Conservation (phyloP, 2,113 vertebrate genomes). For the Emydocephalus ijimae region DNA sequence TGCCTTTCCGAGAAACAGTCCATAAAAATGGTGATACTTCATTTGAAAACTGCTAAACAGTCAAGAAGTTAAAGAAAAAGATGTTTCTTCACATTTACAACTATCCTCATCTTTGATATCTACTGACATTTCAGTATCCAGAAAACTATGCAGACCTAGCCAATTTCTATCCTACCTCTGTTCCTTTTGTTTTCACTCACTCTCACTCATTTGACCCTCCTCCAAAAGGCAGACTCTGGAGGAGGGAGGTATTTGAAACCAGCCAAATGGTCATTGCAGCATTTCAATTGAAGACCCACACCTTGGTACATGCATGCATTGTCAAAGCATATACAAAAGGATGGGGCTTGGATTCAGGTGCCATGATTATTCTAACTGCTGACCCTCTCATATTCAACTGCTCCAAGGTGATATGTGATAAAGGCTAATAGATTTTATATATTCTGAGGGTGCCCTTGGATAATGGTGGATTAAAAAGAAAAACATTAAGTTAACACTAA, state of each 20-base stretch:
- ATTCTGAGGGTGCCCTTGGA: neutral
- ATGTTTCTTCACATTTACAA: neutral
- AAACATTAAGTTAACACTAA: neutral
- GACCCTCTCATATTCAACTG: neutral
- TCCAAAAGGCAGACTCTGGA: neutral
- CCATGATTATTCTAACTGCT: neutral
- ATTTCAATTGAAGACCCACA: neutral
- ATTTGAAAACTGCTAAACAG: neutral
- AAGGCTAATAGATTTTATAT: neutral
- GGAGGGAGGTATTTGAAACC: neutral
- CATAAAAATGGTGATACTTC: neutral
- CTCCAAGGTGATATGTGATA: neutral
- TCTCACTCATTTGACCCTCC: neutral
- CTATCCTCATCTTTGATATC: neutral
- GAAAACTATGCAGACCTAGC: neutral
- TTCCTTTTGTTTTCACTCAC: neutral
- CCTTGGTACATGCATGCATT: neutral
- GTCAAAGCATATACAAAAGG: neutral
- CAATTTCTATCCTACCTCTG: neutral
- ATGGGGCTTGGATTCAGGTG: neutral
- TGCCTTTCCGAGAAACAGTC: neutral
- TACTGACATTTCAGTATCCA: neutral
- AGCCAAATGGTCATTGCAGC: neutral
- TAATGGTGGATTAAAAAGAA: neutral
- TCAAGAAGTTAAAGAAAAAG: neutral